Evolutionary conservation across 2,888 invertebrate species (phyloP).

Genomic region (Phortica magna): DNA sequence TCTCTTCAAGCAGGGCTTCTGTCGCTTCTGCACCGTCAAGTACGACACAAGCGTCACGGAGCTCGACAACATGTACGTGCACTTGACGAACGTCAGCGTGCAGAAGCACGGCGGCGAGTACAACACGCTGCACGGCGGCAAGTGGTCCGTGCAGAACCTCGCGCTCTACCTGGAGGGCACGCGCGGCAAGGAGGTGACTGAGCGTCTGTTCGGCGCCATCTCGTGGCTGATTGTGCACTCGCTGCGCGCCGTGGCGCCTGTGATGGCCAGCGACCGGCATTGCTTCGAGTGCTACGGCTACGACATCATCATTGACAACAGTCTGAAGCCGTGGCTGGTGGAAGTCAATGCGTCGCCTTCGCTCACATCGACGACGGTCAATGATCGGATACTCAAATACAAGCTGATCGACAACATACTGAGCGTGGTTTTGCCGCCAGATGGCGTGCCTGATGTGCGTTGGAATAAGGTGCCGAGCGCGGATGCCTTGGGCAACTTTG

Average conservation of each 20-base stretch:
- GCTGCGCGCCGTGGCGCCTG: conserved; percentile 92
- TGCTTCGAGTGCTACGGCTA: conserved; percentile 90
- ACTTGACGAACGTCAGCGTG: conserved; percentile 96
- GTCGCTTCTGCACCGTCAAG: conserved; percentile 96
- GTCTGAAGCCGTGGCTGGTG: conserved; percentile 94
- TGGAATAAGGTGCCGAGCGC: conserved; percentile 90
- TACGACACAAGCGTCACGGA: conserved; percentile 93
- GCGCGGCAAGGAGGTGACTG: conserved; percentile 91
- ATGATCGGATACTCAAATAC: conserved; percentile 95
- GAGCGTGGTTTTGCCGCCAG: conserved; percentile 91
- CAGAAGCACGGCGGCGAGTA: conserved; percentile 98
- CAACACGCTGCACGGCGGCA: conserved; percentile 95
- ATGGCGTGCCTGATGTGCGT: conserved; percentile 91
- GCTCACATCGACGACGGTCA: conserved; percentile 93
- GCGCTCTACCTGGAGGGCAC: conserved; percentile 93
- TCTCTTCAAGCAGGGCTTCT: conserved; percentile 94
- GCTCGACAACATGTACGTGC: conserved; percentile 95
- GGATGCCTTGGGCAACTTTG: conserved; percentile 90
- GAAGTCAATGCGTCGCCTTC: conserved; percentile 97
- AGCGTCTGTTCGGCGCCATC: conserved; percentile 92
- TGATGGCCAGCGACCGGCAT: conserved; percentile 93
- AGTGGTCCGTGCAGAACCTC: conserved; percentile 94
- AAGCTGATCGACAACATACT: conserved; percentile 95
- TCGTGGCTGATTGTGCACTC: conserved; percentile 95
- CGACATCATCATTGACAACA: conserved; percentile 96